These are phyloP conservation scores for Elephas maximus DNA, from an alignment of 2,113 vertebrate species.

Conservation along the genomic window DNA sequence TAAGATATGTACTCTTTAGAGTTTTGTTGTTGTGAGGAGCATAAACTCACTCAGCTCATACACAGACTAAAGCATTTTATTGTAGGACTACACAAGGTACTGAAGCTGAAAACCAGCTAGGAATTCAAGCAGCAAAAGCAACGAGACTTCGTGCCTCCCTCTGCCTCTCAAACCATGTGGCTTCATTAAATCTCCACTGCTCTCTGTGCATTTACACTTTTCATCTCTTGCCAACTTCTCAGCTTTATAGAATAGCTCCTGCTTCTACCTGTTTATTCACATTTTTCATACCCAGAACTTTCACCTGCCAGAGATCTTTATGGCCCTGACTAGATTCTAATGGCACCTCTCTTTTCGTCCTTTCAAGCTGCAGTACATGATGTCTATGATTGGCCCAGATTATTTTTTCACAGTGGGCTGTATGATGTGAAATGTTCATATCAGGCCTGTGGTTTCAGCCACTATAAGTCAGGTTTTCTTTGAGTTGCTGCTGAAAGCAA, in stretches of 20 bases:
- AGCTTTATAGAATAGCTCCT: neutral
- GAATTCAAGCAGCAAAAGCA: neutral
- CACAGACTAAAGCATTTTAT: neutral
- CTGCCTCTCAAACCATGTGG: fast-evolving
- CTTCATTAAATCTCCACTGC: neutral
- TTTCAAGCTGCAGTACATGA: neutral
- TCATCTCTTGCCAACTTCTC: neutral
- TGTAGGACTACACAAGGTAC: neutral
- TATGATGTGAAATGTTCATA: neutral
- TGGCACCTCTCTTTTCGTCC: no score
- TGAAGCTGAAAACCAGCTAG: neutral
- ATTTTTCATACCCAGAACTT: neutral
- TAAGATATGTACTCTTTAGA: neutral
- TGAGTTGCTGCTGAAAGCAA: neutral
- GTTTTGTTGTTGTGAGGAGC: neutral
- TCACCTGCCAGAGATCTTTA: neutral
- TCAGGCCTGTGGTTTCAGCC: neutral
- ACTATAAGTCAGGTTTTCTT: neutral
- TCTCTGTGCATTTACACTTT: neutral
- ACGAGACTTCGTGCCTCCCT: neutral
- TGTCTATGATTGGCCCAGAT: neutral
- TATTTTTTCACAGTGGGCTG: neutral
- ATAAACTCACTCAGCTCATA: neutral
- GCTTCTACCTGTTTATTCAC: neutral
- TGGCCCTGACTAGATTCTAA: neutral